Base-by-base conservation (phyloP, 2,888 invertebrate species). In the Mechanitis mazaeus region DNA sequence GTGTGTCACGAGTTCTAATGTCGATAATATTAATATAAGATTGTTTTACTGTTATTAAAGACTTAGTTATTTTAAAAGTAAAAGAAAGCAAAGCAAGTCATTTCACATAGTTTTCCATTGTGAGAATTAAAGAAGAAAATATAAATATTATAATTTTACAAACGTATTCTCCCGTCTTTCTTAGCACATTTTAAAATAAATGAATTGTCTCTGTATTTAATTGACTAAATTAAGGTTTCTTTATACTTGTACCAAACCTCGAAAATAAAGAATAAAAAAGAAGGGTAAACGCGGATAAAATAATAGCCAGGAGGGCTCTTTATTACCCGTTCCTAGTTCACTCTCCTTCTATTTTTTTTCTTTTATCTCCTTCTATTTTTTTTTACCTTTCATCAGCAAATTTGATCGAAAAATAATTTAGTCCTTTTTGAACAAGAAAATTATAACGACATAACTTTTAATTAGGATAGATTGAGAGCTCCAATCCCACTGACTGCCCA, bases 241-340 rank as follows among this genome's bases (percentile, higher is more conserved):
- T 42, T 11, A 47, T 33, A 61, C 61, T 63, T 61, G 65, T 55
- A 59, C 68, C 66, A 58, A 64, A 58, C 55, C 47, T 56, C 58
- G 55, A 63, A 67, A 65, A 64, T 59, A 63, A 60, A 65, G 67
- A 61, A 58, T 65, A 64, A 73, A 72, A 75, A 73, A 70, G 70
- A 59, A 64, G 69, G 68, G 69, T 67, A 69, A 75, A 71, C 69
- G 68, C 68, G 71, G 69, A 68, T 75, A 72, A 75, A 75, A 76
- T 76, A 75, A 77, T 71, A 74, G 69, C 64, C 38, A 59, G 63
- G 61, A 59, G n/a, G 63, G 57, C 63, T 71, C 70, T 71, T 70
- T 64, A 65, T 67, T 66, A 68, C 61, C 60, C 68, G 65, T 66
- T 60, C 67, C 65, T 56, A 57, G 61, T 54, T 57, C 55, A 57